Base-by-base conservation (phyloP, 2,888 invertebrate species). In the Drosophila buzzatii region DNA sequence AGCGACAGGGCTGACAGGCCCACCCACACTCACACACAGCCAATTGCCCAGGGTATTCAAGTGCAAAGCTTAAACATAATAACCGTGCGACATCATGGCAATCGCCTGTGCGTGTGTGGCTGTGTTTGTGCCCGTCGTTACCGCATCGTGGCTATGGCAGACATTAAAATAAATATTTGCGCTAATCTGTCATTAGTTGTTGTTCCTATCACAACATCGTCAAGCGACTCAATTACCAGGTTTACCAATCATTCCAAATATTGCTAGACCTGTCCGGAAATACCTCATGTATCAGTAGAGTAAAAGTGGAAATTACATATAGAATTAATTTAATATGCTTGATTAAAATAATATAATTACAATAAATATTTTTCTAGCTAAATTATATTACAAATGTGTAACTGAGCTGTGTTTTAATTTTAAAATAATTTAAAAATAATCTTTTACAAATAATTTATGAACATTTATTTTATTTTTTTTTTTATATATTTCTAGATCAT, bases 91-190 rank as follows among this genome's bases (percentile, higher is more conserved):
- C 57, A 75, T 59, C 61, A 59, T 33, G 63, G 35, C 65, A 65
- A 62, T 66, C 44, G 23, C 47, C 45, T 41, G 70, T 58, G 63
- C 41, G 51, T 63, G 73, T 42, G 53, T 58, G 72, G 56, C 44
- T 64, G 64, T 35, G 73, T 58, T 61, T 45, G 53, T 60, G 71
- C 60, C 56, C 69, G 55, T 64, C 70, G 66, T 75, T 75, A 79
- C 74, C 79, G 80, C 81, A 74, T 53, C 62, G 64, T 58, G 75
- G 66, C 69, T 64, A 66, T 52, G 49, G 52, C 68, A 61, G 65
- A 68, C 72, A 90, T 88, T 85, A 90, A 83, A 85, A 88, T 90
- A 86, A 86, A 90, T 90, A 86, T 86, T 85, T 88, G 81, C 83
- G 89, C 89, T 86, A 86, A 86, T 86, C 85, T 86, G 85, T 86